Conservation (phyloP, 1,140 invertebrate genomes). For the Papilio machaon region DNA sequence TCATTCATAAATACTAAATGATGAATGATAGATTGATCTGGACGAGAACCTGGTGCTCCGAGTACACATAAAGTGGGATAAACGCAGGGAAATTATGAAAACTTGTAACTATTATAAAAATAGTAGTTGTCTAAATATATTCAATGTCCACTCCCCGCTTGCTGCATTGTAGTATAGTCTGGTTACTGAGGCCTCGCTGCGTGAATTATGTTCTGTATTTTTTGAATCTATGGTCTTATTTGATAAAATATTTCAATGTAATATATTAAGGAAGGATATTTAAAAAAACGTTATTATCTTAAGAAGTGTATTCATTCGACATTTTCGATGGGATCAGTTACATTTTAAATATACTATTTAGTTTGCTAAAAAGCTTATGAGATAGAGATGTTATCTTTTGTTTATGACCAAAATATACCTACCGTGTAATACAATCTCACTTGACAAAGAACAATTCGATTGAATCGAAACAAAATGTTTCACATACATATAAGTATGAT, state of each 20-base stretch:
- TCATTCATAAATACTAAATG: neutral
- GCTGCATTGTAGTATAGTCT: neutral
- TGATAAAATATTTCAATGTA: neutral
- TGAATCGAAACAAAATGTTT: neutral
- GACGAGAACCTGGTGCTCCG: neutral
- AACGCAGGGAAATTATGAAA: too few species aligned
- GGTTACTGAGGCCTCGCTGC: neutral
- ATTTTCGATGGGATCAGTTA: too few species aligned
- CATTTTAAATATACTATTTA: too few species aligned
- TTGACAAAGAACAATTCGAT: neutral
- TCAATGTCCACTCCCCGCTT: conserved; percentile 6
- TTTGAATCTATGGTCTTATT: neutral
- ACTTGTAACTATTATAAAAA: neutral
- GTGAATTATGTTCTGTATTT: neutral
- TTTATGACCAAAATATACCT: too few species aligned
- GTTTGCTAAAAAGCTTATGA: neutral
- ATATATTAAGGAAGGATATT: too few species aligned
- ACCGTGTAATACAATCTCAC: neutral
- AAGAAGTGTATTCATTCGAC: too few species aligned
- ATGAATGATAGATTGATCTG: too few species aligned
- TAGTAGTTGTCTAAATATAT: neutral
- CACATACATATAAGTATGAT: neutral
- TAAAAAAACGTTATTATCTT: too few species aligned
- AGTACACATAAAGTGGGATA: neutral
- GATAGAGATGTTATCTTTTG: neutral